Conservation (phyloP, 2,113 vertebrate genomes). For the Oxyruncus cristatus region DNA sequence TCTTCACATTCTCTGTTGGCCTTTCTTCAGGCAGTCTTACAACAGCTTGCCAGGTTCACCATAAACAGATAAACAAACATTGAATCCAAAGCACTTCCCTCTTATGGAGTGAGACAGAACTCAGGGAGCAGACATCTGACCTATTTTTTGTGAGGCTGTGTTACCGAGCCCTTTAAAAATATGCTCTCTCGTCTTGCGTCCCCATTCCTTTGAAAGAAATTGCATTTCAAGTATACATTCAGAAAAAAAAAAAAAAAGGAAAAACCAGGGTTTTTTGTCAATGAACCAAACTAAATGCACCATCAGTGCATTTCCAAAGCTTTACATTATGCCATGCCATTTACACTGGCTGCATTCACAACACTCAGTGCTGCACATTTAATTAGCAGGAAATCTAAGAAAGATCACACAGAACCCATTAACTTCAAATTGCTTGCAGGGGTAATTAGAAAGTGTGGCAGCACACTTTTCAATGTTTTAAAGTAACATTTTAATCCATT, state of each 20-base stretch:
- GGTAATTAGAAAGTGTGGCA: conserved; percentile 25
- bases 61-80: background rate
- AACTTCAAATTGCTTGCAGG: conserved; percentile 26
- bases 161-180: background rate
- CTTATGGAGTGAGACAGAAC: background rate
- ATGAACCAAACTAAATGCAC: background rate
- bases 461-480: background rate
- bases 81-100: background rate
- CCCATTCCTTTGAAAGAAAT: background rate
- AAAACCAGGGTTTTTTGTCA: background rate
- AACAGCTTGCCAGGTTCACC: background rate
- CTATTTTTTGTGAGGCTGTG: background rate
- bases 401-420: background rate
- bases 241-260: background rate
- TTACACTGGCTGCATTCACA: background rate
- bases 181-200: background rate
- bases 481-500: background rate
- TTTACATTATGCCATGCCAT: background rate
- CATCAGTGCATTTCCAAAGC: background rate
- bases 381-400: conserved; percentile 18
- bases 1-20: background rate
- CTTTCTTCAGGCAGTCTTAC: background rate
- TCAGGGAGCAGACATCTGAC: background rate
- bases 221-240: background rate
- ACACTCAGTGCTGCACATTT: background rate